These are phyloP conservation scores for Mylabris sibirica DNA, from an alignment of 2,888 invertebrate genomes.

Conservation along the genomic window DNA sequence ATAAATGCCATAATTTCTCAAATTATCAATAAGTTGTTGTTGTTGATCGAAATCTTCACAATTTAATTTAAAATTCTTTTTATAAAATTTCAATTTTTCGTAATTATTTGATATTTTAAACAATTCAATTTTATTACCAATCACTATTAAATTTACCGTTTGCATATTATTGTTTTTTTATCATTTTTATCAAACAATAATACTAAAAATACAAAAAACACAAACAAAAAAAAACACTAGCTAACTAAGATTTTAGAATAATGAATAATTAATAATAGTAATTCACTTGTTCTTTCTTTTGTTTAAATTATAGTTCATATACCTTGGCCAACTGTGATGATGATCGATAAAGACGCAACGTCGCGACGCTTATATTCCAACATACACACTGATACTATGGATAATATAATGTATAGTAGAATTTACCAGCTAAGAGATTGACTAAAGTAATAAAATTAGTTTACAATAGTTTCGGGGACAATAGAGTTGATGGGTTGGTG, in stretches of 20 bases:
- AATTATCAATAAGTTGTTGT: neutral
- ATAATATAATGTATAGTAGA: no score
- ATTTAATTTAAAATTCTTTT: neutral
- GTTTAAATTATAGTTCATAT: neutral
- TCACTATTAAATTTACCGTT: neutral
- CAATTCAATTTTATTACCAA: slow-evolving; percentile 1
- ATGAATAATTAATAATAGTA: no score
- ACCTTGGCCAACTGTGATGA: neutral
- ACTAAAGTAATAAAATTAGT: no score
- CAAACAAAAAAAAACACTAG: neutral
- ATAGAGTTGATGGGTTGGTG: no score
- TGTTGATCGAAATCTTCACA: neutral
- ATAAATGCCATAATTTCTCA: neutral
- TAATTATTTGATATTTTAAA: neutral
- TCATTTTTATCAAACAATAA: neutral
- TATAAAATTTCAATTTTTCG: neutral
- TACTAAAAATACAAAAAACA: neutral
- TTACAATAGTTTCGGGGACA: no score
- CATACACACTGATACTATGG: neutral
- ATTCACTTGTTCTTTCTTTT: no score
- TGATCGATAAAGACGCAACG: no score
- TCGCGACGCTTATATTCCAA: neutral
- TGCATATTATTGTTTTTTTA: slow-evolving; percentile 2
- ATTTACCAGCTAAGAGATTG: no score
- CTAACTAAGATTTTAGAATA: neutral